Conservation (phyloP, 2,797 vertebrate genomes). For the Cheirogaleus major region DNA sequence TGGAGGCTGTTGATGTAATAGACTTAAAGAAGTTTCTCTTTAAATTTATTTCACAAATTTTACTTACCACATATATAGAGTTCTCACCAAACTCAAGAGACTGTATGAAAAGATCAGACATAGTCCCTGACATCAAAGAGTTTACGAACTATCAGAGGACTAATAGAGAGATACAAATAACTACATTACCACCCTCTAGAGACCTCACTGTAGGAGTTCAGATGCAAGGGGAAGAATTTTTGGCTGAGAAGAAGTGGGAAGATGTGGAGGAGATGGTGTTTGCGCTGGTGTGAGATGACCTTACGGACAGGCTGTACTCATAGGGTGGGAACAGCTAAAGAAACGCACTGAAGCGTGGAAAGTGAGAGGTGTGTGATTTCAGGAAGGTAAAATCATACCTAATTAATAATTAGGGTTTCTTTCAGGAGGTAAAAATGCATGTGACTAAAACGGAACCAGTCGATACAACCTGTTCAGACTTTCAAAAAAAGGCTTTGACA, state of each 20-base stretch:
- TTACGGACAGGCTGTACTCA: background rate
- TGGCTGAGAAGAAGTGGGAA: background rate
- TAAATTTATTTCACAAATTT: background rate
- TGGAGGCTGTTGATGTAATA: background rate
- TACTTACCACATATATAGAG: constrained; percentile 22
- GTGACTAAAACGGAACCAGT: constrained; percentile 61
- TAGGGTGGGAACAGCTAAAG: background rate
- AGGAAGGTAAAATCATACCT: constrained; percentile 56
- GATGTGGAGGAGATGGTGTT: background rate
- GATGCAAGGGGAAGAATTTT: background rate
- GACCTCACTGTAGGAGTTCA: background rate
- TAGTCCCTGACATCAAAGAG: background rate
- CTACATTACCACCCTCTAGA: background rate
- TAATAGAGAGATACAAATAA: background rate
- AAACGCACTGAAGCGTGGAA: background rate
- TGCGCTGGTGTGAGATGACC: background rate
- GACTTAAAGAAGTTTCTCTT: background rate
- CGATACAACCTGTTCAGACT: constrained; percentile 57
- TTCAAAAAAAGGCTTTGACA: constrained; percentile 57
- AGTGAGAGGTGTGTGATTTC: constrained; percentile 47
- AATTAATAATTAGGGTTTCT: constrained; percentile 56
- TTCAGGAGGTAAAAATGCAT: constrained; percentile 60
- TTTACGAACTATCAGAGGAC: background rate
- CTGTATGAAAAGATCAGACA: background rate
- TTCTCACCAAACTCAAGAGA: constrained; percentile 1